Evolutionary conservation across 2,797 vertebrate species (phyloP).

Genomic region (Gastrophryne carolinensis): DNA sequence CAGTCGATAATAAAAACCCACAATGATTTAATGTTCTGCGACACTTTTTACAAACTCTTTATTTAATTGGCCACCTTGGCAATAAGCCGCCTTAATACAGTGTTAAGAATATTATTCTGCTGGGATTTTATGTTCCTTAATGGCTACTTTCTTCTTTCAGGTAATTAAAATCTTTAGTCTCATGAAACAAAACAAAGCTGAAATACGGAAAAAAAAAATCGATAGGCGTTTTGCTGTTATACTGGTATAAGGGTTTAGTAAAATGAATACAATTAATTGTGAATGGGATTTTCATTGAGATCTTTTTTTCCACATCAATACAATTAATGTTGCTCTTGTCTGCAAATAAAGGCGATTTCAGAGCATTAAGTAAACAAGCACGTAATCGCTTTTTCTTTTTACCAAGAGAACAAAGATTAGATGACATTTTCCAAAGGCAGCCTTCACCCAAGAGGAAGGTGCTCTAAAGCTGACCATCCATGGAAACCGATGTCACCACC

Average conservation of each 20-base stretch:
- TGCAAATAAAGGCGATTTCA: background rate
- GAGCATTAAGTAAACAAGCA: background rate
- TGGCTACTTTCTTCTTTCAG: background rate
- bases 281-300: constrained; percentile 18
- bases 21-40: no score
- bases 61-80: no score
- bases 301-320: constrained; percentile 35
- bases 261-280: constrained; percentile 45
- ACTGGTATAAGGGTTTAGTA: constrained; percentile 5
- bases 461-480: no score
- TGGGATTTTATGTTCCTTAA: background rate
- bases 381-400: background rate
- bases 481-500: no score
- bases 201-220: constrained; percentile 27
- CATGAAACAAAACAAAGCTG: constrained; percentile 23
- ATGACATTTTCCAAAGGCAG: background rate
- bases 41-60: no score
- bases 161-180: constrained; percentile 12
- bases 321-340: constrained; percentile 9
- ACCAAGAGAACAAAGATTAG: background rate
- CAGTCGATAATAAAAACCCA: no score
- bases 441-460: background rate
- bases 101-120: background rate
- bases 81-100: no score
- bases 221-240: constrained; percentile 5